A percentile compares a stretch with the other conserved stretches of the same genome.
Evolutionary conservation across 2,797 vertebrate species (phyloP).

Genomic region (Pseudomugil tenellus): DNA sequence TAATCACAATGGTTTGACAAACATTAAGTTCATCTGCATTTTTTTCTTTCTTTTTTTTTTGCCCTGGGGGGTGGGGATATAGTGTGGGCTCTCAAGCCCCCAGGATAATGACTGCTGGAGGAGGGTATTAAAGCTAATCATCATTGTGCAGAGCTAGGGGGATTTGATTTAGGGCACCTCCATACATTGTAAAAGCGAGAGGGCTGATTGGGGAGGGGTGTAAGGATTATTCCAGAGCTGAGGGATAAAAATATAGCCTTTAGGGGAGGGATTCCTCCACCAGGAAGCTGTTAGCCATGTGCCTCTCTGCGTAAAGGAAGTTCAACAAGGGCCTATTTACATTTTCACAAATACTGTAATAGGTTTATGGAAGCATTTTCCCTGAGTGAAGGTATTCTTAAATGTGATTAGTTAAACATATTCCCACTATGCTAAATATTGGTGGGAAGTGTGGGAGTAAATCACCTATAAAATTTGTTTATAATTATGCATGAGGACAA

Average conservation of each 20-base stretch:
- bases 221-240: conserved; percentile 74
- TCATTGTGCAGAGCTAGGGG: conserved; percentile 77
- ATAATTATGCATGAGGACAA: conserved; percentile 38
- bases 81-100: conserved; percentile 67
- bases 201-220: conserved; percentile 66
- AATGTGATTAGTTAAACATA: conserved; percentile 59
- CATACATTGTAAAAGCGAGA: conserved; percentile 77
- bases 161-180: conserved; percentile 81
- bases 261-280: conserved; percentile 57
- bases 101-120: conserved; percentile 75
- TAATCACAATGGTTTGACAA: conserved; percentile 71
- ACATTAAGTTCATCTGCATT: conserved; percentile 76
- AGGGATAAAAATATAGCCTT: conserved; percentile 74
- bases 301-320: conserved; percentile 47
- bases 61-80: conserved; percentile 27
- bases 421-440: conserved; percentile 60
- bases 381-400: conserved; percentile 31
- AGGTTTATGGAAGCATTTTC: conserved; percentile 51
- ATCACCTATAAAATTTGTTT: conserved; percentile 52
- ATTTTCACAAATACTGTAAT: conserved; percentile 22
- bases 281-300: conserved; percentile 66
- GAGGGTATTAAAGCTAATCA: conserved; percentile 82
- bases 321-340: conserved; percentile 42
- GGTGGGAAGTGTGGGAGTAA: conserved; percentile 23
- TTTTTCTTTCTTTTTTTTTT: conserved; percentile 29